Evolutionary conservation across 2,797 vertebrate genomes (phyloP).

Genomic region (Takifugu rubripes): DNA sequence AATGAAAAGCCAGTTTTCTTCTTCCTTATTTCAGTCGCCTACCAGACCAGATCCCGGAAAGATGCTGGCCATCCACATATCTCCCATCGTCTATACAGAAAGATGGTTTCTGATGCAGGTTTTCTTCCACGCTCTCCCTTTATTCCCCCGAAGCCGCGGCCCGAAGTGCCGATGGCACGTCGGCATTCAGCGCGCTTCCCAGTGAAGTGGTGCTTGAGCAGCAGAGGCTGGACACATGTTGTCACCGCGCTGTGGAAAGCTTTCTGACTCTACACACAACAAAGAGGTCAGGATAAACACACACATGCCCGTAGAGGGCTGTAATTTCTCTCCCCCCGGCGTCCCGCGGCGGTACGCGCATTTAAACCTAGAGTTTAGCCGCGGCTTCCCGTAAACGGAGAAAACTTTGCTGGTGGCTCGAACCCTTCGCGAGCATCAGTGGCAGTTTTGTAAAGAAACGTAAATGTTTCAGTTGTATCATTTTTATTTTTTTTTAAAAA

Average conservation of each 20-base stretch:
- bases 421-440: constrained; percentile 22
- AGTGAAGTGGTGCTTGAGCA: constrained; percentile 29
- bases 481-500: too few relatives aligned
- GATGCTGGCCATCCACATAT: too few relatives aligned
- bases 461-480: too few relatives aligned
- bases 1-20: too few relatives aligned
- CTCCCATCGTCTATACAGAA: too few relatives aligned
- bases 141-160: neutral
- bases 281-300: constrained; percentile 29
- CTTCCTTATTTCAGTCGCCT: too few relatives aligned
- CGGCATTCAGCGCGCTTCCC: constrained; percentile 6
- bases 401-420: constrained; percentile 56
- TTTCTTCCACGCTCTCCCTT: too few relatives aligned
- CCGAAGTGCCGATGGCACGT: constrained; percentile 9
- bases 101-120: too few relatives aligned
- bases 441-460: constrained; percentile 1
- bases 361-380: constrained; percentile 53
- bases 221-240: constrained; percentile 26
- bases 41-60: too few relatives aligned
- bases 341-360: constrained; percentile 11
- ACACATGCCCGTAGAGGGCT: constrained; percentile 31
- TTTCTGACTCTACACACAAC: constrained; percentile 29
- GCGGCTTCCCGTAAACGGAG: constrained; percentile 66
- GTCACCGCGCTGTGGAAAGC: constrained; percentile 25
- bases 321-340: constrained; percentile 36